Evolutionary conservation across 1,140 invertebrate genomes (phyloP).

Genomic region (Pachypsylla venusta): DNA sequence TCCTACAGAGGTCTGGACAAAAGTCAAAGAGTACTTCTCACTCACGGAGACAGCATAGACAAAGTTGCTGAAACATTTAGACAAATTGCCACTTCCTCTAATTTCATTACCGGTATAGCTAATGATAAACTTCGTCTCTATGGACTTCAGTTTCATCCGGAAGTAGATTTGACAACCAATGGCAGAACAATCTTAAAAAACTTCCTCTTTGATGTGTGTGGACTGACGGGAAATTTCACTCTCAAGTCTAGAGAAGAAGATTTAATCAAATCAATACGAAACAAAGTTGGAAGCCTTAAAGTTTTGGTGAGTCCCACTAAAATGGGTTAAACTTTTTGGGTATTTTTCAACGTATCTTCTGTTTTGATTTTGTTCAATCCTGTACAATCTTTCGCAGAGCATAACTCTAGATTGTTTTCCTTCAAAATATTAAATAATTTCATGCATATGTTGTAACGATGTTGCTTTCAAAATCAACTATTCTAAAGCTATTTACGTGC

Average conservation of each 20-base stretch:
- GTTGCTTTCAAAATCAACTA: too few relatives aligned
- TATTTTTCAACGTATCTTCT: too few relatives aligned
- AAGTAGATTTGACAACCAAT: conserved; percentile 78
- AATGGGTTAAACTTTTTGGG: too few relatives aligned
- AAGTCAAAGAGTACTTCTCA: conserved; percentile 79
- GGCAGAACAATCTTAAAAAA: conserved; percentile 86
- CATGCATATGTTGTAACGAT: too few relatives aligned
- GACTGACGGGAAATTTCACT: conserved; percentile 74
- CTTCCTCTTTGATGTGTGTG: conserved; percentile 84
- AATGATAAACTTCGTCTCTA: conserved; percentile 84
- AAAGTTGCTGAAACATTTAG: conserved; percentile 75
- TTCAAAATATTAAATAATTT: too few relatives aligned
- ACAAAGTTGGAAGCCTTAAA: conserved; percentile 81
- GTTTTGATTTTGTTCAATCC: too few relatives aligned
- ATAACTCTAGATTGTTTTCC: too few relatives aligned
- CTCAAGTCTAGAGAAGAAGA: conserved; percentile 73
- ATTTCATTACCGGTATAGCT: conserved; percentile 57
- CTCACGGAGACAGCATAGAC: conserved; percentile 92
- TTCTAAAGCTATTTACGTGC: too few relatives aligned
- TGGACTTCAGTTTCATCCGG: conserved; percentile 96
- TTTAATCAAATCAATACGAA: conserved; percentile 85
- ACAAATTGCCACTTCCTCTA: conserved; percentile 65
- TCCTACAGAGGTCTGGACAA: conserved; percentile 61
- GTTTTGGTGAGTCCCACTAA: conserved; percentile 80
- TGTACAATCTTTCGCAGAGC: too few relatives aligned